phyloP scores from a whole-genome alignment of 2,888 invertebrate genomes.

The Caenorhabditis doughertyi region DNA sequence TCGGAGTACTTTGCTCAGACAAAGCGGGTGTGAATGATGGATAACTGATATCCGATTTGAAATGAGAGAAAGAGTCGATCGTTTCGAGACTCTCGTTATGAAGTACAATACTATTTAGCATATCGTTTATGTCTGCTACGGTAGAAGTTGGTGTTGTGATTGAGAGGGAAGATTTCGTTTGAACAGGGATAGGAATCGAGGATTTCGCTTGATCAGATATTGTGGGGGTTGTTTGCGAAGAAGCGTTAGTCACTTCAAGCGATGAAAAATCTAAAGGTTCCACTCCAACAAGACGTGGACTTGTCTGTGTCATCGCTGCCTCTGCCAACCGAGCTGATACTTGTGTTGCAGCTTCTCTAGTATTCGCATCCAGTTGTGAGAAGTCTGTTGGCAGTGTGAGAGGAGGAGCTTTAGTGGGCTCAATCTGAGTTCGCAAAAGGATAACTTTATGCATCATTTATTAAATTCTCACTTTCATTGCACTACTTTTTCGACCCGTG shows the following conservation, averaged over 20 bases:
- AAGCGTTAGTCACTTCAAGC: neutral
- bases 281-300: conserved; percentile 6
- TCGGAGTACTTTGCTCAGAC: conserved; percentile 22
- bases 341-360: conserved; percentile 24
- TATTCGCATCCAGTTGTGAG: no score
- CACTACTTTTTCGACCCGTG: conserved; percentile 17
- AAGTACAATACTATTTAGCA: conserved; percentile 37
- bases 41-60: conserved; percentile 30
- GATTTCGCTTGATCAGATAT: neutral
- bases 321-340: conserved; percentile 24
- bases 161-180: neutral
- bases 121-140: conserved; percentile 14
- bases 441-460: no score
- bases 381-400: no score
- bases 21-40: neutral
- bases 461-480: conserved; percentile 13
- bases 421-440: no score
- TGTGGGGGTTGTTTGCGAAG: conserved; percentile 19
- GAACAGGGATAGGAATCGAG: no score
- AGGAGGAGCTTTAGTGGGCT: no score
- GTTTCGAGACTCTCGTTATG: conserved; percentile 40
- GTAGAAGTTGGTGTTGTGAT: neutral
- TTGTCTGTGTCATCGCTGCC: conserved; percentile 12
- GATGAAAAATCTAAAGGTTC: conserved; percentile 13
- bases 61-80: neutral